Conservation (phyloP, 2,888 invertebrate species). For the Nomada flava region DNA sequence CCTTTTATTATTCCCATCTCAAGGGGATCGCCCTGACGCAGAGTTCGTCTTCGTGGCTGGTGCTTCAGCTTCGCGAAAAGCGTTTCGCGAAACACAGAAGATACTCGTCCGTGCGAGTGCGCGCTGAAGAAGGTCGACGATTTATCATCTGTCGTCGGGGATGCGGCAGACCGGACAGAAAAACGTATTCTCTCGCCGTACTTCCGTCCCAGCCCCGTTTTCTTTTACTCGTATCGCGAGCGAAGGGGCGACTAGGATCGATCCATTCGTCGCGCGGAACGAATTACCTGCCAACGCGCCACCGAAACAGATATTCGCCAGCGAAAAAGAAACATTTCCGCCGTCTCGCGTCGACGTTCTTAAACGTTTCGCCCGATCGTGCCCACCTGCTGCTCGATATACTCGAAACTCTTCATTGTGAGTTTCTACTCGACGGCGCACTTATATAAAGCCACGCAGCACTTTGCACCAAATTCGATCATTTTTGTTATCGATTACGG, state of each 20-base stretch:
- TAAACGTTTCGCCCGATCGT: constrained; percentile 31
- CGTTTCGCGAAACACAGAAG: constrained; percentile 71
- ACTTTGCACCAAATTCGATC: background rate
- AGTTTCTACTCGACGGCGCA: too few species aligned
- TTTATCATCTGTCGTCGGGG: constrained; percentile 78
- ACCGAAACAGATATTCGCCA: constrained; percentile 67
- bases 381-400: constrained; percentile 52
- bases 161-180: constrained; percentile 62
- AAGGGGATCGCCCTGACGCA: constrained; percentile 60
- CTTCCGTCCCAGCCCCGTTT: background rate
- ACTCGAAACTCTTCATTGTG: constrained; percentile 17
- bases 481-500: background rate
- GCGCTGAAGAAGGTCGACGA: constrained; percentile 70
- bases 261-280: constrained; percentile 75
- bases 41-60: constrained; percentile 55
- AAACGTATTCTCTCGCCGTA: constrained; percentile 62
- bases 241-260: constrained; percentile 63
- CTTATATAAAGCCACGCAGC: background rate
- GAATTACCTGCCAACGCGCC: constrained; percentile 74
- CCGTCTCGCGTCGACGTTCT: constrained; percentile 27
- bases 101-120: constrained; percentile 68
- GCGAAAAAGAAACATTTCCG: constrained; percentile 51
- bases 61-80: constrained; percentile 51
- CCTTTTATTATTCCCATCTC: constrained; percentile 51
- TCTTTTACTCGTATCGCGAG: constrained; percentile 26